phyloP scores from a whole-genome alignment of 2,888 invertebrate species.

The Stenodera caucasica region DNA sequence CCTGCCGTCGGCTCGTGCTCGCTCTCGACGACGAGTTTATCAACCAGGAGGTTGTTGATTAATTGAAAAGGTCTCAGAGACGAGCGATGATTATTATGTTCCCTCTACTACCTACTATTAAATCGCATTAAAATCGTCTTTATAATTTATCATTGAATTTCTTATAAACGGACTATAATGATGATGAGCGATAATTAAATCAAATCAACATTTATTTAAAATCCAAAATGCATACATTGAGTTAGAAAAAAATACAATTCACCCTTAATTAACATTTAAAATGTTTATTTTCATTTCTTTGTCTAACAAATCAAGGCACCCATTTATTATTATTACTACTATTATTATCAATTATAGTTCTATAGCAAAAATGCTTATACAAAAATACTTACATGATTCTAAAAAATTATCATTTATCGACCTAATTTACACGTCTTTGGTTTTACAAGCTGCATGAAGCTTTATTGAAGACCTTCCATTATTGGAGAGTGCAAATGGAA shows the following conservation, averaged over 20 bases:
- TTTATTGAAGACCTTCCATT: slow-evolving; percentile 48
- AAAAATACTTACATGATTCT: slow-evolving; percentile 11
- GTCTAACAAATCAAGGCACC: slow-evolving; percentile 40
- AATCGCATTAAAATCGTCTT: too few species aligned
- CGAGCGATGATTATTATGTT: too few species aligned
- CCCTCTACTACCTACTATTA: too few species aligned
- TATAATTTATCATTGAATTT: neutral
- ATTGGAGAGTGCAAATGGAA: slow-evolving; percentile 24
- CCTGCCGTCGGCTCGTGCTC: slow-evolving; percentile 25
- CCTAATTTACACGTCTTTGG: slow-evolving; percentile 46
- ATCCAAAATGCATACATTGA: slow-evolving; percentile 33
- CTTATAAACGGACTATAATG: neutral
- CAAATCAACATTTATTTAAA: slow-evolving; percentile 42
- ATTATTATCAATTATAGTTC: slow-evolving; percentile 12
- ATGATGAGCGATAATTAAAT: slow-evolving; percentile 10
- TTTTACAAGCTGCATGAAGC: slow-evolving; percentile 55
- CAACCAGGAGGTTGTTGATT: slow-evolving; percentile 17
- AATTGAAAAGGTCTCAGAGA: slow-evolving; percentile 12
- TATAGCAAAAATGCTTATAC: slow-evolving; percentile 24
- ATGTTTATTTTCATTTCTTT: slow-evolving; percentile 19
- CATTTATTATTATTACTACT: slow-evolving; percentile 21
- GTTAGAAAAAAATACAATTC: neutral
- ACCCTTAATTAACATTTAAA: slow-evolving; percentile 32
- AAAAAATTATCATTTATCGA: neutral
- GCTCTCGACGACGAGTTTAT: slow-evolving; percentile 19